Evolutionary conservation across 2,797 vertebrate genomes (phyloP).

Genomic region (Tamandua tetradactyla): DNA sequence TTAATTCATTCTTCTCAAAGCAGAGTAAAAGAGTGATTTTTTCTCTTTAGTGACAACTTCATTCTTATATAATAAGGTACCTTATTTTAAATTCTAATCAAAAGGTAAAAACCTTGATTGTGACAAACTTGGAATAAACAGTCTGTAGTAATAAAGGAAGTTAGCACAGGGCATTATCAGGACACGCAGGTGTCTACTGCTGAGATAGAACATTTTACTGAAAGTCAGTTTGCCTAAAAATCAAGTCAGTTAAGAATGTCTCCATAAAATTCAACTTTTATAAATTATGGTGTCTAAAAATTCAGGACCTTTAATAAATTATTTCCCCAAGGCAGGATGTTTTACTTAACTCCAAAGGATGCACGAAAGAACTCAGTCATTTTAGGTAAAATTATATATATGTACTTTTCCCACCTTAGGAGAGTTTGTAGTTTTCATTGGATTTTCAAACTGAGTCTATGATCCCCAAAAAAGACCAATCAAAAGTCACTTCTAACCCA

Average conservation of each 20-base stretch:
- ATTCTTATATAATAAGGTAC: not conserved
- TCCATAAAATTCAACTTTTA: not conserved
- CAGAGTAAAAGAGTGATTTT: not conserved
- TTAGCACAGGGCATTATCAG: not conserved
- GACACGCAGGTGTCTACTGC: not conserved
- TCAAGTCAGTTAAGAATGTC: not conserved
- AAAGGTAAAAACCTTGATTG: not conserved
- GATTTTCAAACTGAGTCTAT: not conserved
- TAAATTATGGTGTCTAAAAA: not conserved
- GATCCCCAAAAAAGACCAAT: not conserved
- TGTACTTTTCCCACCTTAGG: not conserved
- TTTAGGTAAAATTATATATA: not conserved
- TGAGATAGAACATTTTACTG: not conserved
- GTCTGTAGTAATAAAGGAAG: not conserved
- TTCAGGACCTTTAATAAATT: not conserved
- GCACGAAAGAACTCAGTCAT: not conserved
- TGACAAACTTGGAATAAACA: not conserved
- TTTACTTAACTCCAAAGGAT: not conserved
- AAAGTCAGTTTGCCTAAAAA: not conserved
- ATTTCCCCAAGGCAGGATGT: not conserved
- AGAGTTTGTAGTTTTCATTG: not conserved
- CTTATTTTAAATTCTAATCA: not conserved
- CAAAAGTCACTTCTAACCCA: not conserved
- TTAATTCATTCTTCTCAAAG: not conserved
- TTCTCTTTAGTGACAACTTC: not conserved